These are phyloP conservation scores for Cichlasoma orientale DNA, from an alignment of 2,797 vertebrate genomes.

Conservation along the genomic window DNA sequence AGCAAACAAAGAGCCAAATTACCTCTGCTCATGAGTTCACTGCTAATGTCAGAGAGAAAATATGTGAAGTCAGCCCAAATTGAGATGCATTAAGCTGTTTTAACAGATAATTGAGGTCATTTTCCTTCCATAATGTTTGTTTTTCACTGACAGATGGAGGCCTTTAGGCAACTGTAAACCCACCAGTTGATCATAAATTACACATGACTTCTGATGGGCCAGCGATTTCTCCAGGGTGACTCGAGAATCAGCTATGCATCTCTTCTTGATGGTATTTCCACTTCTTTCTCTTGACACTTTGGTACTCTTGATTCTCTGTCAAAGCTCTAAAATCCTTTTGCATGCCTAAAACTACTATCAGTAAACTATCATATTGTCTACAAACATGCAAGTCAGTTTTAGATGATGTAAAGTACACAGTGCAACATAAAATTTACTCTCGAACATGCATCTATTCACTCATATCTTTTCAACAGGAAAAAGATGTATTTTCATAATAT, in stretches of 20 bases:
- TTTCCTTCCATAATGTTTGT: slow-evolving; percentile 61
- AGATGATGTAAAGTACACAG: not conserved
- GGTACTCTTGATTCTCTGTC: slow-evolving; percentile 8
- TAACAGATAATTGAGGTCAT: slow-evolving; percentile 65
- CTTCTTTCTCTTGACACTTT: slow-evolving; percentile 23
- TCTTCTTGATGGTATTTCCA: slow-evolving; percentile 23
- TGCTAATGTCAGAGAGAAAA: slow-evolving; percentile 46
- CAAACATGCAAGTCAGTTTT: not conserved
- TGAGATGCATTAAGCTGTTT: slow-evolving; percentile 65
- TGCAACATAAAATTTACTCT: not conserved
- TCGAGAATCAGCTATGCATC: slow-evolving; percentile 66
- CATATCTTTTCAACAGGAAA: not conserved
- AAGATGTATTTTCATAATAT: not conserved
- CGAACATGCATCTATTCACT: not conserved
- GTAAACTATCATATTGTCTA: not conserved
- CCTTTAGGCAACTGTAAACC: slow-evolving; percentile 61
- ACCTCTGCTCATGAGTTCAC: slow-evolving; percentile 25
- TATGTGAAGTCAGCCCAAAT: slow-evolving; percentile 58
- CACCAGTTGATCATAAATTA: slow-evolving; percentile 73
- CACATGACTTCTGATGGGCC: slow-evolving; percentile 68
- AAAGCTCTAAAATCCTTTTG: slow-evolving; percentile 6
- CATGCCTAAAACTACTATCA: not conserved
- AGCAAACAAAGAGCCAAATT: slow-evolving; percentile 28
- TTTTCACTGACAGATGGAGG: slow-evolving; percentile 66
- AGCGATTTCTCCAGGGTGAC: slow-evolving; percentile 50